Evolutionary conservation across 2,888 invertebrate species (phyloP), one percentile per base, ranked within the genome.

Genomic region (Cataglyphis albicans): DNA sequence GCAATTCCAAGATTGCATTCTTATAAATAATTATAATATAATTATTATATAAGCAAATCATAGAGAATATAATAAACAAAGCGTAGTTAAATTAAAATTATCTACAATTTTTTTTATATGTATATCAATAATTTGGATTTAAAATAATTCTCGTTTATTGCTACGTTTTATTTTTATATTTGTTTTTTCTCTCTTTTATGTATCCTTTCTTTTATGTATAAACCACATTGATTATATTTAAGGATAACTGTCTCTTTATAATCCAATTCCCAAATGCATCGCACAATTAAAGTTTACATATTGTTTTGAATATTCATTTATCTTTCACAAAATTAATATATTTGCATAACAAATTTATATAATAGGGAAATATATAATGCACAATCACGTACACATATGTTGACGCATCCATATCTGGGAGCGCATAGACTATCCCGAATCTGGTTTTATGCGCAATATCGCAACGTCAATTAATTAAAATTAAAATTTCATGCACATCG

Each of bases 401-500:
- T 70, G 70, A 35, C 59, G 48, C 59, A 59, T 48, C 35, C 59
- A 3, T 44, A 78, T 15, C 6, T 41, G 59, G 18, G 70, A 80
- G 48, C 35, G 70, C 25, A 35, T 59, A 59, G 59, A 48, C 70
- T 48, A 18, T 25, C 44, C 59, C 18, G 18, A 59, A 80, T 80
- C 44, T 80, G 32, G 35, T 80, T 9, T 44, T 35, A 59, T 48
- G 44, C 44, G 35, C 78, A 61, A 25, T 61, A 78, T 78, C 59
- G 32, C 70, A 35, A 61, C 18, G 48, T 12, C 48, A 70, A 80
- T 68, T 80, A 80, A 68, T 80, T 80, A 59, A 70, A 80, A 80
- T 80, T 80, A 80, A 80, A 80, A 59, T 80, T 80, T 80, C n/a
- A 80, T 70, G 44, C 48, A 18, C 21, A n/a, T 25, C 55, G 32